These are phyloP conservation scores for Campoletis raptor DNA, from an alignment of 2,888 invertebrate genomes.

Conservation along the genomic window DNA sequence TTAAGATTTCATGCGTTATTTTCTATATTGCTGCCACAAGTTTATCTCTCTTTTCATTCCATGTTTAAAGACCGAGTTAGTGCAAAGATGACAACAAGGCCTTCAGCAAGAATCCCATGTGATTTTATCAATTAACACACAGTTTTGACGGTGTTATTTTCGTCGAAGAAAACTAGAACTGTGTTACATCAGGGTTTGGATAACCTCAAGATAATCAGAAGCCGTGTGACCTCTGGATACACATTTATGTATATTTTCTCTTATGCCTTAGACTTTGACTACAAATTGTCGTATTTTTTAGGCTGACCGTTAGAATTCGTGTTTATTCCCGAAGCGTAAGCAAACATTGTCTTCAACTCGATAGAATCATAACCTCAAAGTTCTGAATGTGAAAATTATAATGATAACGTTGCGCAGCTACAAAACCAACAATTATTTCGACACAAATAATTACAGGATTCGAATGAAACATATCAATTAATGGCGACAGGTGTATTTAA, in stretches of 20 bases:
- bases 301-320: neutral
- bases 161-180: neutral
- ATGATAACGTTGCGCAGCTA: neutral
- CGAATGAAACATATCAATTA: neutral
- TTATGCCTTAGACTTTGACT: neutral
- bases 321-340: neutral
- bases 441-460: neutral
- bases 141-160: neutral
- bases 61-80: slow-evolving; percentile 8
- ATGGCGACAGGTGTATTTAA: neutral
- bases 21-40: neutral
- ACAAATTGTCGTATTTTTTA: neutral
- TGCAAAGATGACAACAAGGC: neutral
- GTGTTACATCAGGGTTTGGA: neutral
- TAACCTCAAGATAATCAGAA: neutral
- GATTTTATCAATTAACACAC: slow-evolving; percentile 15
- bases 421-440: neutral
- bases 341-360: neutral
- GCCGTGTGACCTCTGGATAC: neutral
- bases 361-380: neutral
- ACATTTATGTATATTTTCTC: neutral
- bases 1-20: neutral
- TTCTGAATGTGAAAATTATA: neutral
- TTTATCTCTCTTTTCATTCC: neutral
- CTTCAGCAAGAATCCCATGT: neutral